phyloP scores from a whole-genome alignment of 2,113 vertebrate species.

The Plectropomus leopardus region DNA sequence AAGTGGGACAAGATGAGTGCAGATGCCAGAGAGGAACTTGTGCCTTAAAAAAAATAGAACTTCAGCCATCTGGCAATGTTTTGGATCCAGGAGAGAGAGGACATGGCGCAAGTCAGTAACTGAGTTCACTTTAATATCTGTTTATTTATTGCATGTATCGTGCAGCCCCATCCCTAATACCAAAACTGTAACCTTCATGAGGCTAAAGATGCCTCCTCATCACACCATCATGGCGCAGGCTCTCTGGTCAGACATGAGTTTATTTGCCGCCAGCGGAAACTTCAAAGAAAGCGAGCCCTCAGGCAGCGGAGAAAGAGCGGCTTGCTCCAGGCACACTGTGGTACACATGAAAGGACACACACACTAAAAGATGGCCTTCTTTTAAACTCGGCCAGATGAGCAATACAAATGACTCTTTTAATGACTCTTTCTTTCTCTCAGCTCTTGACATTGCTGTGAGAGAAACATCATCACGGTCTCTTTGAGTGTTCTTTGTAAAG shows the following conservation, averaged over 20 bases:
- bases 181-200: not conserved
- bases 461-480: not conserved
- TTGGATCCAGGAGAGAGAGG: too few relatives aligned
- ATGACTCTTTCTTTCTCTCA: slow-evolving; percentile 25
- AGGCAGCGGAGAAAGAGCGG: not conserved
- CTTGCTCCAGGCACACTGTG: not conserved
- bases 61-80: too few relatives aligned
- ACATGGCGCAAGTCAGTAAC: too few relatives aligned
- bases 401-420: slow-evolving; percentile 15
- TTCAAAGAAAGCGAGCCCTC: not conserved
- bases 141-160: not conserved
- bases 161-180: not conserved
- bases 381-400: slow-evolving; percentile 18
- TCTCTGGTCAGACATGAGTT: not conserved
- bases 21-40: too few relatives aligned
- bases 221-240: too few relatives aligned
- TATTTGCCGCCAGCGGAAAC: not conserved
- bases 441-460: not conserved
- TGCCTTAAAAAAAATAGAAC: too few relatives aligned
- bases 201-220: not conserved
- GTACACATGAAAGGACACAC: not conserved
- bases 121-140: too few relatives aligned
- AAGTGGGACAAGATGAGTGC: too few relatives aligned
- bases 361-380: not conserved
- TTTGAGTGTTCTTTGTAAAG: slow-evolving; percentile 3